These are phyloP conservation scores for Sycophaga agraensis DNA, from an alignment of 1,140 invertebrate species.

Conservation along the genomic window DNA sequence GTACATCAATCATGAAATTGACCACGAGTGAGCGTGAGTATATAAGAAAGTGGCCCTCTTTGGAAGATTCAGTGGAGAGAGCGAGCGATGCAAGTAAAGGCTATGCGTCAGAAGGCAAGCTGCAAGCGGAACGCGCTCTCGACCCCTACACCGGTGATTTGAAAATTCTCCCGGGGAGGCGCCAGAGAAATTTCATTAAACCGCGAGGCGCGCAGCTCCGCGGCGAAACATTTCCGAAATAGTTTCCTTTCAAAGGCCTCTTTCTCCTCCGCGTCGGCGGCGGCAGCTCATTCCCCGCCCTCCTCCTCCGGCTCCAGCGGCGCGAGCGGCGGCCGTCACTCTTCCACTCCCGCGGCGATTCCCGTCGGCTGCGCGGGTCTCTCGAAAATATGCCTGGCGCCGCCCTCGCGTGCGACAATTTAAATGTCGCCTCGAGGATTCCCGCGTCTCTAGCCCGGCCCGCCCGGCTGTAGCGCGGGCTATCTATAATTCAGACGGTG, in stretches of 20 bases:
- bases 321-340: too few species aligned
- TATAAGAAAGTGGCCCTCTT: not conserved
- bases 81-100: too few species aligned
- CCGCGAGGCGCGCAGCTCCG: not conserved
- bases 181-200: slow-evolving; percentile 8
- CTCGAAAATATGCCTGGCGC: not conserved
- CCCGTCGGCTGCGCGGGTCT: not conserved
- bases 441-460: not conserved
- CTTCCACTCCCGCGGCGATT: not conserved
- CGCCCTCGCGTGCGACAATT: not conserved
- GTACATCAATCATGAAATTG: too few species aligned
- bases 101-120: too few species aligned
- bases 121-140: too few species aligned
- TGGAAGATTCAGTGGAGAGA: too few species aligned
- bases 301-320: too few species aligned
- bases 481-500: too few species aligned
- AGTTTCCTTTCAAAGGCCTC: slow-evolving; percentile 7
- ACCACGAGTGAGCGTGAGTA: too few species aligned
- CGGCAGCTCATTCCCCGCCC: not conserved
- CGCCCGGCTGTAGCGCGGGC: too few species aligned
- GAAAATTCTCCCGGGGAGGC: not conserved
- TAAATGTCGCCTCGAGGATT: not conserved
- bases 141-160: too few species aligned
- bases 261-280: not conserved
- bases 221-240: slow-evolving; percentile 6